These are phyloP conservation scores for Phrynocephalus guinanensis DNA, from an alignment of 2,797 vertebrate genomes.

Conservation along the genomic window DNA sequence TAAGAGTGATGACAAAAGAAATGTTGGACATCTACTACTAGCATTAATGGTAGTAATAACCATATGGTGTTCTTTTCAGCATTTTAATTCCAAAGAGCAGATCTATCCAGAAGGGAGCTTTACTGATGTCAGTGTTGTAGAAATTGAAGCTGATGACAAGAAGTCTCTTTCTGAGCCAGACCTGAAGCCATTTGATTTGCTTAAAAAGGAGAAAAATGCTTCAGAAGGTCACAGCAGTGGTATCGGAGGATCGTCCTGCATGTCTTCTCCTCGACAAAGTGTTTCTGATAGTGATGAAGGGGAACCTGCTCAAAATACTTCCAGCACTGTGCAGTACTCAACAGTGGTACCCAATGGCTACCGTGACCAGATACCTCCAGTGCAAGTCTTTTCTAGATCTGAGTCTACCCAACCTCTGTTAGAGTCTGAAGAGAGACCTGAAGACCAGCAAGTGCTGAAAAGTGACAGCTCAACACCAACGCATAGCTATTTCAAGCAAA, in stretches of 20 bases:
- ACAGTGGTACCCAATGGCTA: constrained; percentile 89
- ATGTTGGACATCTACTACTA: not conserved
- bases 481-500: constrained; percentile 77
- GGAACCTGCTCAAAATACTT: constrained; percentile 88
- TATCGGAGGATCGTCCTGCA: constrained; percentile 96
- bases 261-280: constrained; percentile 95
- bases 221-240: constrained; percentile 97
- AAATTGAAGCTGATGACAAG: constrained; percentile 86
- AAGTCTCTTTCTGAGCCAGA: constrained; percentile 86
- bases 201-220: constrained; percentile 91
- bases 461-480: constrained; percentile 63
- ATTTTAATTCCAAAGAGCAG: constrained; percentile 82
- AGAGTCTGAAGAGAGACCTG: constrained; percentile 89
- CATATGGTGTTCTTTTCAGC: constrained; percentile 74
- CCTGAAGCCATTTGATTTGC: constrained; percentile 85
- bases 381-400: constrained; percentile 86
- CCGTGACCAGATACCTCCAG: constrained; percentile 83
- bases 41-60: constrained; percentile 26
- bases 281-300: constrained; percentile 92
- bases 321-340: constrained; percentile 93
- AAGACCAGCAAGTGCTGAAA: constrained; percentile 74
- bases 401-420: constrained; percentile 96
- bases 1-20: not conserved
- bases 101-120: constrained; percentile 83
- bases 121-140: constrained; percentile 89